Base-by-base conservation (phyloP, 2,888 invertebrate species). In the Toxonevra muliebris region DNA sequence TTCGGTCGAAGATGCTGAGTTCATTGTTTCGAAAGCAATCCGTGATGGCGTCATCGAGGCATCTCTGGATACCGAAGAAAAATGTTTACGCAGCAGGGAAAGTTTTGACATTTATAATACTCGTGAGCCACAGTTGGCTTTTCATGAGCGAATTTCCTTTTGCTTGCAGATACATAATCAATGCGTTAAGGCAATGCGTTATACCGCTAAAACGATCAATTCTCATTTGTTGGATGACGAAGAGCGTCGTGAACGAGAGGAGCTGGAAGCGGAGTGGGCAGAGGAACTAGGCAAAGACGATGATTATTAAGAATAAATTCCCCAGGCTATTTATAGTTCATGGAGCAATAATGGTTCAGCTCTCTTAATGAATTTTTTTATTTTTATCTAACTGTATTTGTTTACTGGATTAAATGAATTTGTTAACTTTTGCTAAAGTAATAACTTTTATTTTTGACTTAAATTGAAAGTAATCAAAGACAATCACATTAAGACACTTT, bases 271-370 rank as follows among this genome's bases (percentile, higher is more conserved):
- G 79, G 99, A 99, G 85, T 88, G 98, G 77, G 99, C 99, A 13
- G 99, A 98, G 85, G 98, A 99, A 87, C 97, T 99, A 93, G 98
- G 98, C 9, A 99, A 99, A 82, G 98, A 99, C 83, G 98, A 99
- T 86, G 93, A 93, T 74, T 93, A 93, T 82, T 86, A 85, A 82
- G 2, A 30, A 30, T 30, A 4, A 30, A 7, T 30, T 30, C 7
- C 3, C 7, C 30, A 7, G 30, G 30, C 2, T 30, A 7, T 30
- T 30, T 7, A 30, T 7, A 30, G 30, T 30, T 7, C 2, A 30
- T n/a, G n/a, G n/a, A n/a, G n/a, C n/a, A 30, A 30, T 30, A 30
- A 2, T 30, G 30, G n/a, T n/a, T n/a, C n/a, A n/a, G n/a, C n/a
- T n/a, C n/a, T n/a, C n/a, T n/a, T n/a, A n/a, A n/a, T n/a, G n/a